Evolutionary conservation across 2,113 vertebrate genomes (phyloP).

Genomic region (Zosterops japonicus): DNA sequence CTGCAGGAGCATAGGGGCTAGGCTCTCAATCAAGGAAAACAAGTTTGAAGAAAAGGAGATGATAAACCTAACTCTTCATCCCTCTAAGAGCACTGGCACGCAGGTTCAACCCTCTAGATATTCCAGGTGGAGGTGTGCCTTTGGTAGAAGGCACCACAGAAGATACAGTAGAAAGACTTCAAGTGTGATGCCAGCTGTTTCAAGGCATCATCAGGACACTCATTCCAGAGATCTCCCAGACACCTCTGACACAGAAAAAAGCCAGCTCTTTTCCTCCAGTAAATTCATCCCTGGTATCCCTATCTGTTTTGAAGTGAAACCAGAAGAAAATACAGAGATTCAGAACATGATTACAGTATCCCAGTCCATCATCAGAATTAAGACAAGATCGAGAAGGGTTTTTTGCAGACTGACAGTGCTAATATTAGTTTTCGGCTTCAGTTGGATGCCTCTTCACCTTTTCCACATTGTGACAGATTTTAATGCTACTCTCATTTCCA

Average conservation of each 20-base stretch:
- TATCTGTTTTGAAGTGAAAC: constrained; percentile 81
- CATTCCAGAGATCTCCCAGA: constrained; percentile 51
- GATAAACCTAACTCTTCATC: constrained; percentile 78
- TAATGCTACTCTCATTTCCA: constrained; percentile 82
- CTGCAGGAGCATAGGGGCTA: constrained; percentile 79
- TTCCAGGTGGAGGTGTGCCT: constrained; percentile 66
- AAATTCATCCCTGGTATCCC: constrained; percentile 78
- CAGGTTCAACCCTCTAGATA: constrained; percentile 21
- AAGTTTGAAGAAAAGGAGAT: constrained; percentile 80
- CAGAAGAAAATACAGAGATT: constrained; percentile 72
- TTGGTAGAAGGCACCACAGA: constrained; percentile 75
- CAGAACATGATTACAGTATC: constrained; percentile 65
- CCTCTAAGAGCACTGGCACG: constrained; percentile 41
- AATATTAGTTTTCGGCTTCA: constrained; percentile 81
- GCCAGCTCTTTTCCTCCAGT: constrained; percentile 69
- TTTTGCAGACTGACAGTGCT: constrained; percentile 80
- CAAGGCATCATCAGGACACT: constrained; percentile 52
- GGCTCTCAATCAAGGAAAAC: constrained; percentile 67
- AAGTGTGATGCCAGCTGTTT: constrained; percentile 75
- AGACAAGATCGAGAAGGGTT: constrained; percentile 77
- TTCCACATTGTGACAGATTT: constrained; percentile 86
- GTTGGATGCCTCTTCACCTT: constrained; percentile 86
- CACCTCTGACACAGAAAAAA: constrained; percentile 64
- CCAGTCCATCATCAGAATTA: constrained; percentile 73
- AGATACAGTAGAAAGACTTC: constrained; percentile 80